Percentiles rank a stretch among this genome's conserved stretches.
Conservation (phyloP, 2,888 invertebrate genomes). For the Drosophila nigritarsus region DNA sequence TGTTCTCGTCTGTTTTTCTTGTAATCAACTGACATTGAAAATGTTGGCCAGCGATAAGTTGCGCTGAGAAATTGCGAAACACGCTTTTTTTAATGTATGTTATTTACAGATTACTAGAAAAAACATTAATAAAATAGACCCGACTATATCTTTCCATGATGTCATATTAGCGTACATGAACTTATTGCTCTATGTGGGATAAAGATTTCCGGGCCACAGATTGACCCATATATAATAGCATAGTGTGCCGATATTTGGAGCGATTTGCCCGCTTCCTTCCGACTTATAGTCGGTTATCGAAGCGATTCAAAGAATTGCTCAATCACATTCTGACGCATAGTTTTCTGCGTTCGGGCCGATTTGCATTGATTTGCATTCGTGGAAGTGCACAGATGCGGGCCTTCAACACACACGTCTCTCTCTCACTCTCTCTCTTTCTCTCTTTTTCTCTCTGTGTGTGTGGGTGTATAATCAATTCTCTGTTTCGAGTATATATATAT, state of each 20-base stretch:
- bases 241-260: slow-evolving; percentile 3
- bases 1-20: slow-evolving; percentile 23
- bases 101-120: not conserved
- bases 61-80: slow-evolving; percentile 47
- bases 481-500: slow-evolving; percentile 16
- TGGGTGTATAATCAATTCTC: slow-evolving; percentile 11
- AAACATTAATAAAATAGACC: not conserved
- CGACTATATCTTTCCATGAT: slow-evolving; percentile 38
- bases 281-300: slow-evolving; percentile 2
- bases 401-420: not conserved
- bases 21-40: slow-evolving; percentile 64
- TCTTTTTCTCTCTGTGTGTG: not conserved
- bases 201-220: slow-evolving; percentile 29
- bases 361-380: slow-evolving; percentile 18
- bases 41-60: slow-evolving; percentile 40
- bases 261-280: slow-evolving; percentile 13
- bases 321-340: slow-evolving; percentile 29
- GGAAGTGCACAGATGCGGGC: slow-evolving; percentile 39
- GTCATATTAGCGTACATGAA: slow-evolving; percentile 26
- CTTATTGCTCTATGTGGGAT: not conserved
- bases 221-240: not conserved
- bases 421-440: not conserved
- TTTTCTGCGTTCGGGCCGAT: slow-evolving; percentile 18
- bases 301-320: slow-evolving; percentile 26
- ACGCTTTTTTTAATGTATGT: slow-evolving; percentile 4